A percentile compares a stretch with the other conserved stretches of the same genome.
phyloP scores from a whole-genome alignment of 2,888 invertebrate genomes.

The Rapana venosa region DNA sequence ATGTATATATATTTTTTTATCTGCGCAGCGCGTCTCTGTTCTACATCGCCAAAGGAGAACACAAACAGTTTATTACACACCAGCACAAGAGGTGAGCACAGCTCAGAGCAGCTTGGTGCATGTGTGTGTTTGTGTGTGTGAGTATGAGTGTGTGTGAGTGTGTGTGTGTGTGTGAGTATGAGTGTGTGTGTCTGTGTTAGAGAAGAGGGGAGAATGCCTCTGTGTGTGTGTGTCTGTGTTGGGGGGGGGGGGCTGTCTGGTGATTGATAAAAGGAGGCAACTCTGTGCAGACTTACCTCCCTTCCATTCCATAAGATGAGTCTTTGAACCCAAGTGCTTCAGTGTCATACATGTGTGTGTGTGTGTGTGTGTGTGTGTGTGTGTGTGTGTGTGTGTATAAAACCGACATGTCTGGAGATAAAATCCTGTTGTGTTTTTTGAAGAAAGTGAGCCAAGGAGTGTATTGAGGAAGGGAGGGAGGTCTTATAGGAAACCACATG shows the following conservation, averaged over 20 bases:
- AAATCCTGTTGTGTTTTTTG: too few species aligned
- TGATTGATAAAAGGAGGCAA: too few species aligned
- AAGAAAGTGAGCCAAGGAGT: too few species aligned
- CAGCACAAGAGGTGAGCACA: constrained; percentile 75
- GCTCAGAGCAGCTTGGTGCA: background rate
- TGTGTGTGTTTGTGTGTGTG: background rate
- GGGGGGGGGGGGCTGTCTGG: too few species aligned
- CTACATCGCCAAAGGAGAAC: constrained; percentile 94
- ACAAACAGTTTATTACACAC: constrained; percentile 86
- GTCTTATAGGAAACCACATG: too few species aligned
- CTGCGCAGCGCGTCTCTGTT: constrained; percentile 91
- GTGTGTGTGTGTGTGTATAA: background rate
- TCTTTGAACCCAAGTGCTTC: too few species aligned
- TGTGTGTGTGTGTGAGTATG: background rate
- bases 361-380: constrained; percentile 13
- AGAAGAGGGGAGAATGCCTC: too few species aligned
- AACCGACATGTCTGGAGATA: too few species aligned
- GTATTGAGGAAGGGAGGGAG: too few species aligned
- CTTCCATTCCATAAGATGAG: too few species aligned
- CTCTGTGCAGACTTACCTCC: too few species aligned
- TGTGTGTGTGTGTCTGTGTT: too few species aligned
- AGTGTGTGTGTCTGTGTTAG: background rate
- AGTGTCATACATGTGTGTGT: background rate
- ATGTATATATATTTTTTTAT: background rate
- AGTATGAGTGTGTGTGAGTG: background rate